These are phyloP conservation scores for Brienomyrus longianalis DNA, from an alignment of 2,113 vertebrate genomes.

Conservation along the genomic window DNA sequence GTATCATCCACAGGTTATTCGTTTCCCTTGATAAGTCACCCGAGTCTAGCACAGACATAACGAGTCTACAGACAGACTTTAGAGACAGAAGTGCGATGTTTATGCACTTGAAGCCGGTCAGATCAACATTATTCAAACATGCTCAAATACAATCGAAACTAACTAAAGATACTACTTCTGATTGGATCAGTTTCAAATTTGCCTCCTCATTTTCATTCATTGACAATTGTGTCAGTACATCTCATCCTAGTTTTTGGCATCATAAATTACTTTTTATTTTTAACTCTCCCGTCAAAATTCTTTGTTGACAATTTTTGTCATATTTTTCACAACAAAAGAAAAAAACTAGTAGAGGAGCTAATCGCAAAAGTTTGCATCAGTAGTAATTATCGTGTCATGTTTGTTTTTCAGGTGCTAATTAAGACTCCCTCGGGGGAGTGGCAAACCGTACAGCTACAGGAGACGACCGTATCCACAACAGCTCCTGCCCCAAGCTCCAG, in stretches of 20 bases:
- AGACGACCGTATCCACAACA: conserved; percentile 55
- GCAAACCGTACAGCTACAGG: conserved; percentile 81
- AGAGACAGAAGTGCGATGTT: too few species aligned
- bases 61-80: too few species aligned
- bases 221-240: neutral
- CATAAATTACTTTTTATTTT: neutral
- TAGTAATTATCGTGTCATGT: neutral
- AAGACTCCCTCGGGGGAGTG: conserved; percentile 81
- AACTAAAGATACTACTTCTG: too few species aligned
- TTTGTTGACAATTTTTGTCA: neutral
- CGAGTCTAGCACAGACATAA: too few species aligned
- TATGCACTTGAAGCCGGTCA: too few species aligned
- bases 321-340: neutral
- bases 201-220: too few species aligned
- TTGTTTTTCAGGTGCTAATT: conserved; percentile 70
- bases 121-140: too few species aligned
- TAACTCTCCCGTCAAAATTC: neutral
- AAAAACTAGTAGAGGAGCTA: neutral
- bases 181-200: too few species aligned
- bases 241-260: neutral
- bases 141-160: too few species aligned
- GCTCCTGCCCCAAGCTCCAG: conserved; percentile 52
- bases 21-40: too few species aligned
- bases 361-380: neutral
- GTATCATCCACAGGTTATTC: too few species aligned